Conservation (phyloP, 2,888 invertebrate species). For the Lepidonotus clava region DNA sequence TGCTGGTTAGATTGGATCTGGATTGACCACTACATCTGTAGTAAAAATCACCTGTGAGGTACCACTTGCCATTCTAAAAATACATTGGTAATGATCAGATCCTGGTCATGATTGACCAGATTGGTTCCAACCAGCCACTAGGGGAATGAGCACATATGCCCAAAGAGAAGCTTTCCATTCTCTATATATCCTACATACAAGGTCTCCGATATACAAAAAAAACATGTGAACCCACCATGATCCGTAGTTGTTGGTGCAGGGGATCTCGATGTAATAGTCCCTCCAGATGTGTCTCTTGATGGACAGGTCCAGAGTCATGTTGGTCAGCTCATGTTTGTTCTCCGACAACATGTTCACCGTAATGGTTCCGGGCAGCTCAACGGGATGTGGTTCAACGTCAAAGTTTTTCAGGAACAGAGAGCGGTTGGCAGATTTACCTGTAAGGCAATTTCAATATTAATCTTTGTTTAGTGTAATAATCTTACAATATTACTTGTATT, state of each 20-base stretch:
- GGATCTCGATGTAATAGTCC: slow-evolving; percentile 7
- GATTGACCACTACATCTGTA: too few species aligned
- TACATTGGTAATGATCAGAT: too few species aligned
- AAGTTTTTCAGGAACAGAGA: background rate
- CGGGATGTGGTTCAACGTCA: background rate
- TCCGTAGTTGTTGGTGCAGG: background rate
- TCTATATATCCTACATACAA: too few species aligned
- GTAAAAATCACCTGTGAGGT: too few species aligned
- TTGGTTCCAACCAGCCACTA: too few species aligned
- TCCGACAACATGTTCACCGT: background rate
- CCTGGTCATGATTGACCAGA: too few species aligned
- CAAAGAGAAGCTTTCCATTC: too few species aligned
- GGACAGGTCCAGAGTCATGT: background rate
- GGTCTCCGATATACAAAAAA: too few species aligned
- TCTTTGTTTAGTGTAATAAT: background rate
- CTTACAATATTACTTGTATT: background rate
- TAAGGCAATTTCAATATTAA: background rate
- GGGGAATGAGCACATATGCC: too few species aligned
- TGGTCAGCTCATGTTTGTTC: background rate
- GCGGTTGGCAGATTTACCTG: background rate
- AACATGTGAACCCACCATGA: background rate
- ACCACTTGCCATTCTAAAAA: too few species aligned
- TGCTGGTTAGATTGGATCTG: too few species aligned
- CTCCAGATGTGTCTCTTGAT: slow-evolving; percentile 24
- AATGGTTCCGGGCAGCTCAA: background rate